phyloP scores from a whole-genome alignment of 2,113 vertebrate genomes.

The Tricholaema leucomelas region DNA sequence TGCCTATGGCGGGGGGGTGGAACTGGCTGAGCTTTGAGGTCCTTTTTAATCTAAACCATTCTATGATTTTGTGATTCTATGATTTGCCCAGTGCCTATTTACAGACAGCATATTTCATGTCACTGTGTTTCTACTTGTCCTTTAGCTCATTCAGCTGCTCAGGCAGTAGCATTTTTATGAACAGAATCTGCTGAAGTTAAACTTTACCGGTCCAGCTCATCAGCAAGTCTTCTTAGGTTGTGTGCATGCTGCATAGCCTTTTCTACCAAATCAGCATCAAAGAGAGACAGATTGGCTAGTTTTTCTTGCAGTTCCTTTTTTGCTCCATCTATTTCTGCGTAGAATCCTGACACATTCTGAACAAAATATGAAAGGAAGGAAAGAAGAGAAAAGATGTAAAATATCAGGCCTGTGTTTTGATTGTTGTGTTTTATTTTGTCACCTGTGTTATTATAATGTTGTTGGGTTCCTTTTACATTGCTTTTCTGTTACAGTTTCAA shows the following conservation, averaged over 20 bases:
- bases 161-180: background rate
- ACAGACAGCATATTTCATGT: background rate
- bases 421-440: background rate
- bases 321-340: constrained; percentile 92
- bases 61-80: too few relatives aligned
- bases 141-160: background rate
- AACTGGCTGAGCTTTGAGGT: too few relatives aligned
- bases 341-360: constrained; percentile 87
- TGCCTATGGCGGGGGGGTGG: too few relatives aligned
- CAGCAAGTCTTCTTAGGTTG: constrained; percentile 82
- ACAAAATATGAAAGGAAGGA: constrained; percentile 16
- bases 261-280: constrained; percentile 83
- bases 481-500: background rate
- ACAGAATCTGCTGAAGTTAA: background rate
- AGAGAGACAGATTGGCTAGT: constrained; percentile 81
- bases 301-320: constrained; percentile 80
- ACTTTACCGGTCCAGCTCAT: constrained; percentile 83
- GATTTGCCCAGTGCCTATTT: background rate
- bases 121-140: background rate
- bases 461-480: background rate
- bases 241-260: constrained; percentile 81
- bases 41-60: too few relatives aligned
- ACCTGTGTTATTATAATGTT: background rate
- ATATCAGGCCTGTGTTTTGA: background rate
- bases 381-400: background rate